Evolutionary conservation across 2,113 vertebrate species (phyloP).

Genomic region (Naja naja): DNA sequence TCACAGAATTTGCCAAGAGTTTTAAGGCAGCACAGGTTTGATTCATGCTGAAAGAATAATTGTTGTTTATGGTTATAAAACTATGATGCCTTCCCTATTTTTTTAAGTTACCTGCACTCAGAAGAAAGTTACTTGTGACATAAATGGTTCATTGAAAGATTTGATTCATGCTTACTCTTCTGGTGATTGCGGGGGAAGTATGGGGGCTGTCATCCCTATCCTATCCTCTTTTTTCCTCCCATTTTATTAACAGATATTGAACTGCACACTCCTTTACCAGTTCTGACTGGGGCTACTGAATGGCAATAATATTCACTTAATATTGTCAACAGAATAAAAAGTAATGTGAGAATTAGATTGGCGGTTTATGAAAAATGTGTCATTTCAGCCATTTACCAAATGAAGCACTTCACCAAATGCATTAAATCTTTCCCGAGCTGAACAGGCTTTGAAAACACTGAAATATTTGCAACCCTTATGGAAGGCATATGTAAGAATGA

Average conservation of each 20-base stretch:
- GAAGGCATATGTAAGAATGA: slow-evolving; percentile 12
- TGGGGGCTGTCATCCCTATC: background rate
- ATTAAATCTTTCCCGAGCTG: slow-evolving; percentile 41
- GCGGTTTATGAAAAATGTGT: slow-evolving; percentile 30
- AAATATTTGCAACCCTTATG: slow-evolving; percentile 31
- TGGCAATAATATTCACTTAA: slow-evolving; percentile 34
- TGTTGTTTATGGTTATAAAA: slow-evolving; percentile 4
- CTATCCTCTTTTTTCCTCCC: background rate
- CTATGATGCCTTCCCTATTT: background rate
- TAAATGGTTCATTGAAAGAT: slow-evolving; percentile 7
- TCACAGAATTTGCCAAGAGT: fast-evolving
- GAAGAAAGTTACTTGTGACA: background rate
- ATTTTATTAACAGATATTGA: slow-evolving; percentile 26
- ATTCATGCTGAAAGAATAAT: background rate
- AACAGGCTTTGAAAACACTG: background rate
- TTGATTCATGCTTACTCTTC: slow-evolving; percentile 34
- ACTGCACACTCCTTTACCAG: background rate
- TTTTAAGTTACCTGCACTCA: background rate
- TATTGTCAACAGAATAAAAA: slow-evolving; percentile 37
- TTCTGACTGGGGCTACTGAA: slow-evolving; percentile 34
- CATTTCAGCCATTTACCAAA: slow-evolving; percentile 47
- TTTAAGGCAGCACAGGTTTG: background rate
- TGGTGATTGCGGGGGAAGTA: background rate
- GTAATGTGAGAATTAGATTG: slow-evolving; percentile 9
- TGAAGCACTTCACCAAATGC: slow-evolving; percentile 45